A percentile compares a stretch with the other conserved stretches of the same genome.
phyloP scores from a whole-genome alignment of 2,113 vertebrate genomes.

The Gorilla gorilla region DNA sequence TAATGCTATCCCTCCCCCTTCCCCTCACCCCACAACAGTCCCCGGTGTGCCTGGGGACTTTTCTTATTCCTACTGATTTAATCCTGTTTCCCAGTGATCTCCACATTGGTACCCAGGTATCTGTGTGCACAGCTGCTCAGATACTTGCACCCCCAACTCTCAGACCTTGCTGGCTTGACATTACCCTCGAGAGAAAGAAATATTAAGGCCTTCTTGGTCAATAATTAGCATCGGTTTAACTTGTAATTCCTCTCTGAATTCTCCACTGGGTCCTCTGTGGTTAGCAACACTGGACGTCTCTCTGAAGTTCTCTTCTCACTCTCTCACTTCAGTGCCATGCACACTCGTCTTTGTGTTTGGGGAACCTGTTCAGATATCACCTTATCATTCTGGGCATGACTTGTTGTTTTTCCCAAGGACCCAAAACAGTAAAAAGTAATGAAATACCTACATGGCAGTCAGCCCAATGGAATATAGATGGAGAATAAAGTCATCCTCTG shows the following conservation, averaged over 20 bases:
- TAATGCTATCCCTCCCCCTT: no score
- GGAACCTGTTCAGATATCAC: background rate
- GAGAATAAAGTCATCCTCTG: background rate
- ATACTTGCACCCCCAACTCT: background rate
- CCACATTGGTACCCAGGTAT: no score
- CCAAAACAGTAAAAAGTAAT: fast-evolving
- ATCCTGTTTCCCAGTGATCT: background rate
- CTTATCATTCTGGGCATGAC: background rate
- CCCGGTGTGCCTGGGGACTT: no score
- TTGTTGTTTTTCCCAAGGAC: background rate
- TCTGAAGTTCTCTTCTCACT: background rate
- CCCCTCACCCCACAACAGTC: no score
- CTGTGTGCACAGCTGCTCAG: no score
- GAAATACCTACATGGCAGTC: background rate
- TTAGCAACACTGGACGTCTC: background rate
- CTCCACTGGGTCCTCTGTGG: fast-evolving
- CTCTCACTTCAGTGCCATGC: background rate
- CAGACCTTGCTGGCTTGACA: background rate
- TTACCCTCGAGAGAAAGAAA: background rate
- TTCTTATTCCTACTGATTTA: background rate
- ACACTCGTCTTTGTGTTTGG: background rate
- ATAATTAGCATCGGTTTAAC: no score
- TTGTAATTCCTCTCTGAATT: background rate
- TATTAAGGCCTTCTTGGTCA: no score
- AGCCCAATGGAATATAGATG: background rate